A percentile compares a stretch with the other conserved stretches of the same genome.
Conservation (phyloP, 2,888 invertebrate genomes). For the Cryptus armator region DNA sequence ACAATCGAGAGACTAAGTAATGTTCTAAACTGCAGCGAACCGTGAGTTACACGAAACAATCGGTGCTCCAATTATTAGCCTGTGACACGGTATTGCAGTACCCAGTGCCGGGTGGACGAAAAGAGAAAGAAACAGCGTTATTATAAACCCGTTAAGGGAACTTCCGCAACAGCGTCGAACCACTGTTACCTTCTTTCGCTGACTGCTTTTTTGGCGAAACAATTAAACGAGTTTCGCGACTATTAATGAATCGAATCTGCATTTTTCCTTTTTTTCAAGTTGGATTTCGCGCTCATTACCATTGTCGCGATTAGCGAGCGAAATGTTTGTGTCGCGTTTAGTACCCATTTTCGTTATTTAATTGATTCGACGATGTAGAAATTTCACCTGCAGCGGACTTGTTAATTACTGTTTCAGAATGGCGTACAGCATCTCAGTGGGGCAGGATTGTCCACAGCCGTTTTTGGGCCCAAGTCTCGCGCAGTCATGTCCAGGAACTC, state of each 20-base stretch:
- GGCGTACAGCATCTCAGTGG: slow-evolving; percentile 76
- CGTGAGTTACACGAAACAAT: slow-evolving; percentile 28
- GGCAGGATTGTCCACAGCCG: slow-evolving; percentile 85
- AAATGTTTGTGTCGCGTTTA: too few relatives aligned
- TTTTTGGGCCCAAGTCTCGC: slow-evolving; percentile 88
- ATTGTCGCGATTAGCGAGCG: too few relatives aligned
- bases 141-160: not conserved
- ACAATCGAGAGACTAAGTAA: slow-evolving; percentile 25
- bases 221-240: too few relatives aligned
- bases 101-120: not conserved
- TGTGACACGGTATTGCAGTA: slow-evolving; percentile 11
- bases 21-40: slow-evolving; percentile 34
- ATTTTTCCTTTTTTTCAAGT: too few relatives aligned
- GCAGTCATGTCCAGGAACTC: slow-evolving; percentile 87
- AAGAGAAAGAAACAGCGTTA: slow-evolving; percentile 6
- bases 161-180: not conserved
- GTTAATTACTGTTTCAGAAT: slow-evolving; percentile 72
- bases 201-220: too few relatives aligned
- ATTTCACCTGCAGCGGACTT: not conserved
- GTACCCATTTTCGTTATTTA: too few relatives aligned
- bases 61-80: slow-evolving; percentile 30
- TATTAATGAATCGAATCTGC: too few relatives aligned
- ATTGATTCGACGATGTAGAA: not conserved
- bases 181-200: not conserved
- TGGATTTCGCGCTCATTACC: too few relatives aligned